Evolutionary conservation across 2,113 vertebrate genomes (phyloP).

Genomic region (Prunella himalayana): DNA sequence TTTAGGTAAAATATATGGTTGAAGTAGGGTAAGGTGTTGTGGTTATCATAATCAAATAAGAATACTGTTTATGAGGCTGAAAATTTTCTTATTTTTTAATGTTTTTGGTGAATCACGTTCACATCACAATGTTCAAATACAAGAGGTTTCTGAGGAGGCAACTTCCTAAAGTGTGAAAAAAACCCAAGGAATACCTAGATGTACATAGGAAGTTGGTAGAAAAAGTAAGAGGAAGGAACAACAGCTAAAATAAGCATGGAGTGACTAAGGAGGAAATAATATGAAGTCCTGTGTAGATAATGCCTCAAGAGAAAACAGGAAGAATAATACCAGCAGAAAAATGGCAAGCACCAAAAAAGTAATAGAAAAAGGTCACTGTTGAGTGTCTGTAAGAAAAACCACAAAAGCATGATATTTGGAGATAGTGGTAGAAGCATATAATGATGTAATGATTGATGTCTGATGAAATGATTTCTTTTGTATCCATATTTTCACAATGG

Average conservation of each 20-base stretch:
- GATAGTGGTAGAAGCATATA: background rate
- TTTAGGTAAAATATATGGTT: background rate
- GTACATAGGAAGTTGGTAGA: background rate
- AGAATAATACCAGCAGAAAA: slow-evolving; percentile 3
- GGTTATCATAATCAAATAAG: background rate
- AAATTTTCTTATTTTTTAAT: background rate
- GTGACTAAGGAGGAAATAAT: slow-evolving; percentile 8
- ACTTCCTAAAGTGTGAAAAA: background rate
- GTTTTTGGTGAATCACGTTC: background rate
- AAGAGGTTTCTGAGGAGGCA: background rate
- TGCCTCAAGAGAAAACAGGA: slow-evolving; percentile 36
- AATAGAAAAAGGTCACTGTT: background rate
- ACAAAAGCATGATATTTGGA: background rate
- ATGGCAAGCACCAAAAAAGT: background rate
- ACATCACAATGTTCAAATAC: background rate
- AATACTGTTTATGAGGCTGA: background rate
- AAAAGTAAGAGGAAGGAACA: slow-evolving; percentile 38
- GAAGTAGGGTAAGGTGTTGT: background rate
- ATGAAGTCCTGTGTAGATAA: slow-evolving; percentile 11
- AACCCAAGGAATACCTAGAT: background rate
- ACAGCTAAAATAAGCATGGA: slow-evolving; percentile 44
- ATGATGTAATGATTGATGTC: background rate
- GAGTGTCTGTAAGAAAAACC: background rate
- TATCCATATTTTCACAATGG: background rate
- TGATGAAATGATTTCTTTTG: background rate